A percentile compares a stretch with the other conserved stretches of the same genome.
Conservation (phyloP, 2,113 vertebrate genomes). For the Melanerpes aurifrons region DNA sequence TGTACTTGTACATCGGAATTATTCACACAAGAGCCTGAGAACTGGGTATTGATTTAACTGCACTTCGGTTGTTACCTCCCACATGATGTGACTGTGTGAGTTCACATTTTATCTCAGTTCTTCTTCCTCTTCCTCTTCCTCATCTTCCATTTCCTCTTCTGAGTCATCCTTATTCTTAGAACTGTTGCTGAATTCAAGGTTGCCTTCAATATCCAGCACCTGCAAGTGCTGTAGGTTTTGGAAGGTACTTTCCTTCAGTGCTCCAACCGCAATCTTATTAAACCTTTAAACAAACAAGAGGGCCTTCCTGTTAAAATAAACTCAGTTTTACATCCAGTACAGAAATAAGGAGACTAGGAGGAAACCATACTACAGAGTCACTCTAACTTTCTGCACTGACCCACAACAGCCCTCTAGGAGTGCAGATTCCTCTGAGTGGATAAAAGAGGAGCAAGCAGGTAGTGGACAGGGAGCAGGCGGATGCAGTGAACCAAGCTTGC, state of each 20-base stretch:
- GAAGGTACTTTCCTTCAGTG: conserved; percentile 88
- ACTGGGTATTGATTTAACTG: neutral
- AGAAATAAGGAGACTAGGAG: neutral
- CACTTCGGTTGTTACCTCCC: conserved; percentile 31
- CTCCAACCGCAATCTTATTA: conserved; percentile 87
- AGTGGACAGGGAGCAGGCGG: neutral
- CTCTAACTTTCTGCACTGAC: neutral
- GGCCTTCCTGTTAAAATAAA: conserved; percentile 11
- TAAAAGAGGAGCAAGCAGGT: neutral
- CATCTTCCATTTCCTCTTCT: conserved; percentile 74
- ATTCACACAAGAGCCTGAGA: neutral
- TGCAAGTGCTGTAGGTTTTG: conserved; percentile 87
- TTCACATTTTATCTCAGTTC: conserved; percentile 58
- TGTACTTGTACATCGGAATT: neutral
- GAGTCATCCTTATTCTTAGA: conserved; percentile 71
- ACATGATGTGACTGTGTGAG: neutral
- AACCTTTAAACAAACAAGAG: conserved; percentile 76
- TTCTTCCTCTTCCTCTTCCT: conserved; percentile 66
- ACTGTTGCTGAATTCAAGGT: conserved; percentile 75
- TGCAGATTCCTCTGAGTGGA: neutral
- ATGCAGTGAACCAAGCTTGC: neutral
- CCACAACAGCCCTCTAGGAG: neutral
- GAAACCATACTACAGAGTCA: neutral
- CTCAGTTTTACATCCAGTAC: neutral
- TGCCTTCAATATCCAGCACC: conserved; percentile 89